phyloP scores from a whole-genome alignment of 2,113 vertebrate species.

The Tragelaphus imberbis region DNA sequence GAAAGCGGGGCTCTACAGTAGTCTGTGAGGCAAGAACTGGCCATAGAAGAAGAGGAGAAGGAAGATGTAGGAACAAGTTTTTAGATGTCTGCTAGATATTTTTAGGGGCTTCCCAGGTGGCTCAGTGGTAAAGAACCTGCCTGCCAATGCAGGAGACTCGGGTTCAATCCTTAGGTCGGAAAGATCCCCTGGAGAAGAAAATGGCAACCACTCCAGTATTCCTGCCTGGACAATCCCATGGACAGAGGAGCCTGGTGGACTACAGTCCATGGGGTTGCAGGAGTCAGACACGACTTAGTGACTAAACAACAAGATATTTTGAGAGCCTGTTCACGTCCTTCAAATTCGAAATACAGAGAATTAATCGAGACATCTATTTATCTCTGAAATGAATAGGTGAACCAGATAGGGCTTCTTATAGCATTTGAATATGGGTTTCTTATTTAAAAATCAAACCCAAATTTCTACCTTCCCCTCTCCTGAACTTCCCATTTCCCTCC shows the following conservation, averaged over 20 bases:
- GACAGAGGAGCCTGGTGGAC: background rate
- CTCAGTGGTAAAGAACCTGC: background rate
- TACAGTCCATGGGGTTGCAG: background rate
- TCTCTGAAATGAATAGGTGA: background rate
- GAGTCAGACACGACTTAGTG: background rate
- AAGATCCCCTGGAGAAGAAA: background rate
- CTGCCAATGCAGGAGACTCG: background rate
- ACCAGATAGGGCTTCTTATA: background rate
- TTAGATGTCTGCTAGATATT: background rate
- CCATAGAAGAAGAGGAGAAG: background rate
- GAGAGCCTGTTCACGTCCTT: background rate
- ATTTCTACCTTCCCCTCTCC: background rate
- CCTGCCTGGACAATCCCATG: background rate
- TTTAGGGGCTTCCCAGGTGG: background rate
- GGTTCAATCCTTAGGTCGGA: background rate
- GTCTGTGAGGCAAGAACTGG: background rate
- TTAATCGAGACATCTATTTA: background rate
- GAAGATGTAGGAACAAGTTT: background rate
- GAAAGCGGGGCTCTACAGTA: background rate
- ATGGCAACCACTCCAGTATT: background rate
- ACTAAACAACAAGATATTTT: background rate
- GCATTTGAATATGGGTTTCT: background rate
- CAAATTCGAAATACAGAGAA: background rate
- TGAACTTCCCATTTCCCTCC: background rate
- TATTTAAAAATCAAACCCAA: background rate